These are phyloP conservation scores for Rhea americana DNA, from an alignment of 2,113 vertebrate genomes.

Conservation along the genomic window DNA sequence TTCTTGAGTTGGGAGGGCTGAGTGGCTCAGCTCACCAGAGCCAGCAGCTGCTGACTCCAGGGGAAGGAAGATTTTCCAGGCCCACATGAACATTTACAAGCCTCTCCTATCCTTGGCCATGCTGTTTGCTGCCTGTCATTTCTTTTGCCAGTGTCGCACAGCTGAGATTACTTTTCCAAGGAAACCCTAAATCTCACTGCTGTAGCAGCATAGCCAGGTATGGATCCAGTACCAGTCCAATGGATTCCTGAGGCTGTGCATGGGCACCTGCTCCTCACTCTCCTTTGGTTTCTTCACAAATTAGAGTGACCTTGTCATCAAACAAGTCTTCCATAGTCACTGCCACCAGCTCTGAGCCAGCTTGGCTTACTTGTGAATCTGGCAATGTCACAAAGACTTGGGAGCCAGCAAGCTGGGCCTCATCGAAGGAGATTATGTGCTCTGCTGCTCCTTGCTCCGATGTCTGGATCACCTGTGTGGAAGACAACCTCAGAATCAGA, in stretches of 20 bases:
- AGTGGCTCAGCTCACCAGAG: not conserved
- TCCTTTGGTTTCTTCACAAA: constrained; percentile 79
- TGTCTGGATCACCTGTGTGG: constrained; percentile 75
- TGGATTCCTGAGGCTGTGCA: not conserved
- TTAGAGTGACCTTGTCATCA: constrained; percentile 82
- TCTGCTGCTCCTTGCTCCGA: constrained; percentile 53
- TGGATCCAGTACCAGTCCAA: not conserved
- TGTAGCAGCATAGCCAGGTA: not conserved
- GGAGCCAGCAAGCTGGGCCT: constrained; percentile 70
- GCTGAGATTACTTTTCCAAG: not conserved
- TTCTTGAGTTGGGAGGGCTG: not conserved
- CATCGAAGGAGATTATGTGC: constrained; percentile 72
- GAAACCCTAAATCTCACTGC: not conserved
- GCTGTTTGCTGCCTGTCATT: not conserved
- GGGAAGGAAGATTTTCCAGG: not conserved
- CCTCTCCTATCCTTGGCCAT: not conserved
- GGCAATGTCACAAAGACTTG: constrained; percentile 83
- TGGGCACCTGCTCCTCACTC: rapidly evolving
- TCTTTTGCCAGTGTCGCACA: not conserved
- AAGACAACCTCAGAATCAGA: not conserved
- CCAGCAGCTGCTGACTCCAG: not conserved
- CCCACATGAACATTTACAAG: not conserved
- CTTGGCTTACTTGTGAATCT: constrained; percentile 59
- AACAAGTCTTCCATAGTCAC: constrained; percentile 87
- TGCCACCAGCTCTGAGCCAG: constrained; percentile 78